Evolutionary conservation across 2,888 invertebrate species (phyloP), one percentile per base, ranked within the genome.

Genomic region (Drosophila picticornis): DNA sequence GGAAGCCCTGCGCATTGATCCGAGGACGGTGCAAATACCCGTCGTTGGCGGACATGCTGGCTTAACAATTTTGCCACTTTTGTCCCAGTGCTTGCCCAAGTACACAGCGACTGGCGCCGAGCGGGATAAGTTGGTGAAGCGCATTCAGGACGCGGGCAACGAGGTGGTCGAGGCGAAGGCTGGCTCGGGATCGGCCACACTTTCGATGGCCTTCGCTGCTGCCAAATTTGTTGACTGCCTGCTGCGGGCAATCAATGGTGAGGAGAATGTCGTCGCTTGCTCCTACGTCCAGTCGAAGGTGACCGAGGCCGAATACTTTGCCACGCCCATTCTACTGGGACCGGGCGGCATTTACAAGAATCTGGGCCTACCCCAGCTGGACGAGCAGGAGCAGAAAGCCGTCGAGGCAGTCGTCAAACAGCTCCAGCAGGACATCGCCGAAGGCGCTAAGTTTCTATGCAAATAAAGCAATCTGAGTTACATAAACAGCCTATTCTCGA

Each of bases 11-110:
- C 95, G 96, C 31, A 94, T 97, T 53, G 96, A 98, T 94, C 98
- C 98, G 0, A 94, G 95, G 66, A 93, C 95, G 68, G 97, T 98
- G 0, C 95, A 95, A 88, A 95, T 98, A 59, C 98, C 99, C 2
- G 98, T 99, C 11, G 96, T 99, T 91, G 99, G 99, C 25, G 99
- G 99, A 1, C 99, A 99, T 94, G 97, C 99, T 10, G 99, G 98
- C 13, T 96, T 97, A 67, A 99, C 99, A 79, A 99, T 99, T 93
- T 96, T 99, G 91, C 99, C 99, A 0, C 90, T 99, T 65, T 96
- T 99, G 75, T 98, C 98, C 13, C 98, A 98, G 94, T 95, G 96
- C 80, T 95, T 95, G 52, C 99, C 99, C 0, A 92, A 95, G 0
- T 96, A 97, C 10, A 95, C 95, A 22, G 96, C 98, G 91, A 95